A percentile compares a stretch with the other conserved stretches of the same genome.
phyloP scores from a whole-genome alignment of 2,797 vertebrate species.

The Sebastes elongatus region DNA sequence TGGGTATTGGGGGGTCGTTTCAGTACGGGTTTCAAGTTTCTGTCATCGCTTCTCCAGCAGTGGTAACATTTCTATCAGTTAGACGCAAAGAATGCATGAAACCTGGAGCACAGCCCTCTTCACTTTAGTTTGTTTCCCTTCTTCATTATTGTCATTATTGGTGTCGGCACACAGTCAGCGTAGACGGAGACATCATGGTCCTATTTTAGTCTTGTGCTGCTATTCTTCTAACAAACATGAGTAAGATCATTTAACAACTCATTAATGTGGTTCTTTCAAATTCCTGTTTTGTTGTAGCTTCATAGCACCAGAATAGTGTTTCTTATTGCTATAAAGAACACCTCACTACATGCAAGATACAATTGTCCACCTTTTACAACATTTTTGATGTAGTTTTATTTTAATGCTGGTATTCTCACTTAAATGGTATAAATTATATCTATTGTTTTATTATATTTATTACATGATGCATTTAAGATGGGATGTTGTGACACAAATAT shows the following conservation, averaged over 20 bases:
- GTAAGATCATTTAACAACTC: not conserved
- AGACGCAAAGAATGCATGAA: not conserved
- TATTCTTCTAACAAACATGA: not conserved
- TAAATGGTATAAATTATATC: not conserved
- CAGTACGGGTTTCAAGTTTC: slow-evolving; percentile 86
- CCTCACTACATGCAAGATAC: no score
- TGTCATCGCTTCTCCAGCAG: slow-evolving; percentile 82
- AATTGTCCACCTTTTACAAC: not conserved
- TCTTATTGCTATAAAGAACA: not conserved
- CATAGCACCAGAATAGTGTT: not conserved
- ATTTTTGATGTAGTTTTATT: not conserved
- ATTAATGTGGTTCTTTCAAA: not conserved
- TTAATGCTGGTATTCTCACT: not conserved
- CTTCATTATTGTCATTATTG: not conserved
- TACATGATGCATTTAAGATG: not conserved
- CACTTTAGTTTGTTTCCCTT: not conserved
- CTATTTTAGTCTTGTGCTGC: not conserved
- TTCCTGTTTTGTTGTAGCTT: not conserved
- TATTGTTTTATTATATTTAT: not conserved
- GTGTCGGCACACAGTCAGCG: not conserved
- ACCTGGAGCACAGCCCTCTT: not conserved
- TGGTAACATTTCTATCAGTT: slow-evolving; percentile 61
- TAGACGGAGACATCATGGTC: not conserved
- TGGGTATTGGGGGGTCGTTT: slow-evolving; percentile 83
- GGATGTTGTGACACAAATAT: not conserved